Evolutionary conservation across 2,797 vertebrate species (phyloP).

Genomic region (Tapera naevia): DNA sequence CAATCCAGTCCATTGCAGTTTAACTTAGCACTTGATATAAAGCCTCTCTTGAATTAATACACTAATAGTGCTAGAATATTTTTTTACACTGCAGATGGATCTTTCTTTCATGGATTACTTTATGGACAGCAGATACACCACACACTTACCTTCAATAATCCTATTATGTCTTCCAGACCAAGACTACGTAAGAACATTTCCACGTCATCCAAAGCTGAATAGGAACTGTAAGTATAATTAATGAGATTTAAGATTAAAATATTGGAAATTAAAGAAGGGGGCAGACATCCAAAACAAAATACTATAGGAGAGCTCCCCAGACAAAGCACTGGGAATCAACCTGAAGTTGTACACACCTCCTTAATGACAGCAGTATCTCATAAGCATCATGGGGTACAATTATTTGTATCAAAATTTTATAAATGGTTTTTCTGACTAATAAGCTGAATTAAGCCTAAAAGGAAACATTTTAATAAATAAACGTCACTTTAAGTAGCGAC

Average conservation of each 20-base stretch:
- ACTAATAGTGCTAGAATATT: neutral
- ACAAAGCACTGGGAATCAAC: neutral
- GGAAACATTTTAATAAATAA: neutral
- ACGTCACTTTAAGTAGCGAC: neutral
- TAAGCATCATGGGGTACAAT: neutral
- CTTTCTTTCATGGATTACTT: neutral
- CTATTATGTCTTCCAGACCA: constrained; percentile 82
- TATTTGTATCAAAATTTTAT: neutral
- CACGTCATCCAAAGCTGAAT: constrained; percentile 80
- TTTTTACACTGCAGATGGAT: neutral
- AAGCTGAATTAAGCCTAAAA: neutral
- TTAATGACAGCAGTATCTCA: neutral
- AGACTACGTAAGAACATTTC: constrained; percentile 91
- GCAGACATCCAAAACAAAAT: neutral
- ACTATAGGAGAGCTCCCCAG: neutral
- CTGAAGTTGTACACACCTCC: neutral
- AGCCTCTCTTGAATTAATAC: neutral
- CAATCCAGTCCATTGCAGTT: neutral
- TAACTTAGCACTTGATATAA: neutral
- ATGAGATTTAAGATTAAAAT: neutral
- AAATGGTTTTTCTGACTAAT: neutral
- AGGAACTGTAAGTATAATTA: constrained; percentile 73
- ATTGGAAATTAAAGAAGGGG: neutral
- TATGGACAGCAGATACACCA: neutral
- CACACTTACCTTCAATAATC: constrained; percentile 81